These are phyloP conservation scores for Itoplectis maculator DNA, from an alignment of 2,888 invertebrate species.

Conservation along the genomic window DNA sequence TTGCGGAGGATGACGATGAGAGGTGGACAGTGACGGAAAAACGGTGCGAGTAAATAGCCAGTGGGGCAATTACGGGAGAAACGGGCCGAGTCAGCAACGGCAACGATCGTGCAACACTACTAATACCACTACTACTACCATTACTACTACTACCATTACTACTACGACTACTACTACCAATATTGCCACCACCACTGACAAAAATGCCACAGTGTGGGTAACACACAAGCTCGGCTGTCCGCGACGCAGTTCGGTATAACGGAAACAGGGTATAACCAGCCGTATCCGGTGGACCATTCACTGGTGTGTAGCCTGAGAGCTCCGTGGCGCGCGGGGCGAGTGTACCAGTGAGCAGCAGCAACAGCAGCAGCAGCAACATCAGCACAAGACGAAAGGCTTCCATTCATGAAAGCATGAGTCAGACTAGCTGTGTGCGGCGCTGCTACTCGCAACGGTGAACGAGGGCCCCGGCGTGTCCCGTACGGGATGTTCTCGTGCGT, in stretches of 20 bases:
- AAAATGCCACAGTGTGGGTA: conserved; percentile 4
- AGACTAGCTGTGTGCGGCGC: conserved; percentile 66
- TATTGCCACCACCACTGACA: neutral
- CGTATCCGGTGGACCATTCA: conserved; percentile 83
- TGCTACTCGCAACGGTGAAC: conserved; percentile 65
- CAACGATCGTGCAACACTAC: conserved; percentile 32
- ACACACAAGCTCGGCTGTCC: conserved; percentile 50
- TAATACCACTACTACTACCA: conserved; percentile 25
- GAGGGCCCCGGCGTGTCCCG: conserved; percentile 53
- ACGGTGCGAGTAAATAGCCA: conserved; percentile 12
- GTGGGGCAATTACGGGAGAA: conserved; percentile 34
- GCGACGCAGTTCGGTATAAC: conserved; percentile 77
- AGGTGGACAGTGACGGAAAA: neutral
- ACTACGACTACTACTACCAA: neutral
- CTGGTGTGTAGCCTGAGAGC: conserved; percentile 60
- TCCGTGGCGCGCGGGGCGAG: conserved; percentile 31
- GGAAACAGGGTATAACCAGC: conserved; percentile 82
- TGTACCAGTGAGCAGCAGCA: conserved; percentile 45
- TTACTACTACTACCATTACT: no score
- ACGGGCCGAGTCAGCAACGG: conserved; percentile 1
- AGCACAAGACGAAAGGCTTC: conserved; percentile 78
- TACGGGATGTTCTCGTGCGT: conserved; percentile 50
- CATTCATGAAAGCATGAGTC: conserved; percentile 82
- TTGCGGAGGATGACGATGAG: neutral
- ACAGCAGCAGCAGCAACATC: conserved; percentile 44